Evolutionary conservation across 2,113 vertebrate species (phyloP), one percentile per base, ranked within the genome.

Genomic region (Dasypus novemcinctus): DNA sequence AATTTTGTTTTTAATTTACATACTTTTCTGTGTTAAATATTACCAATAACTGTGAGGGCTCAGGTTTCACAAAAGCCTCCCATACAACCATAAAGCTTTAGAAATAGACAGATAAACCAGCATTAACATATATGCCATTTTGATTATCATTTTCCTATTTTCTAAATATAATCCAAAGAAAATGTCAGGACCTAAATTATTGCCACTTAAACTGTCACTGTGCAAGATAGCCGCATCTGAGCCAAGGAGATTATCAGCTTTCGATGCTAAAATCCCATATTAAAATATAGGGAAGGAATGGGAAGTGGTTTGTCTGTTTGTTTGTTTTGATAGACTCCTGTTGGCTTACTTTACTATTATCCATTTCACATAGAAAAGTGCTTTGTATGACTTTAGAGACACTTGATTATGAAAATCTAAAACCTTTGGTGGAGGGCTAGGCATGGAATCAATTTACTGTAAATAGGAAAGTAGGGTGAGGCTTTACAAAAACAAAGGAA

Each of bases 1-100:
- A 38, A 49, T 52, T 86, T 80, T 75, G 46, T 94, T 94, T 93
- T 78, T 91, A 57, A 86, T 93, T 36, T 94, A 15, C 68, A 36
- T 87, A 46, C 33, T 38, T 91, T 90, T 91, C 27, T 87, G 23
- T 90, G 38, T 92, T 87, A 90, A 90, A 52, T 33, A 38, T 61
- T 61, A 83, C 38, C 76, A 72, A 12, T 90, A 71, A 82, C 13
- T 83, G 0, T 59, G 75, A 90, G 74, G n/a, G 84, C 38, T 91
- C 5, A 15, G 64, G 17, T 94, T 41, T 87, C 38, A n/a, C 93
- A 81, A 72, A 93, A 89, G 25, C 69, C 36, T 79, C 68, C 69
- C 7, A 31, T 63, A n/a, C 13, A 72, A 46, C 20, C 63, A 54
- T 72, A 43, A 46, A 63, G 21, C 72, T 72, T 84, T 64, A 79